Conservation (phyloP, 2,797 vertebrate species). For the Thamnophis elegans region DNA sequence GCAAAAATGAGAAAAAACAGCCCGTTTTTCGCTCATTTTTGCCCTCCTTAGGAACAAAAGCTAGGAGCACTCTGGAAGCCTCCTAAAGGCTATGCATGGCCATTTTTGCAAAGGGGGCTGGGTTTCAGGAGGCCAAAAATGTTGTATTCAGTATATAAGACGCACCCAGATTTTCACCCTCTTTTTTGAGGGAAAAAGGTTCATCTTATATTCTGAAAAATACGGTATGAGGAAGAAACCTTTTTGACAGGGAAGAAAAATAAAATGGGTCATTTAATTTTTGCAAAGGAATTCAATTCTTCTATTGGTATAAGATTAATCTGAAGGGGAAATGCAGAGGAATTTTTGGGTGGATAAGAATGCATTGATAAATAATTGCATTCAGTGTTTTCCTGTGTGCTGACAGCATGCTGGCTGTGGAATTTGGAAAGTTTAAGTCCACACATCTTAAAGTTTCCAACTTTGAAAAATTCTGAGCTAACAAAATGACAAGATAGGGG, state of each 20-base stretch:
- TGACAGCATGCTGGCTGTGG: not conserved
- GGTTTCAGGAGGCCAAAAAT: too few species aligned
- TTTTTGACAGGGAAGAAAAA: not conserved
- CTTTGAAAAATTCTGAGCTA: not conserved
- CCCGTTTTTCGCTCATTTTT: too few species aligned
- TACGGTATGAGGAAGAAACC: not conserved
- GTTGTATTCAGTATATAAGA: too few species aligned
- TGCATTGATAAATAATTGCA: not conserved
- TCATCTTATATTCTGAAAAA: too few species aligned
- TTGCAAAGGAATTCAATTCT: not conserved
- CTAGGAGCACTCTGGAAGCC: too few species aligned
- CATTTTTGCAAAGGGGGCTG: too few species aligned
- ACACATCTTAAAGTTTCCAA: not conserved
- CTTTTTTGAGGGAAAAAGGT: too few species aligned
- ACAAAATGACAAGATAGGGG: not conserved
- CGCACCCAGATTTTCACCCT: too few species aligned
- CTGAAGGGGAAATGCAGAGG: not conserved
- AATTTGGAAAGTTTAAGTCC: not conserved
- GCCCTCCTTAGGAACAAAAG: too few species aligned
- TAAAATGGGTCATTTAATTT: not conserved
- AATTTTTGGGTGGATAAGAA: not conserved
- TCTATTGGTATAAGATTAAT: not conserved
- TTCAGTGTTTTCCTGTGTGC: not conserved
- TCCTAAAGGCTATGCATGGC: too few species aligned
- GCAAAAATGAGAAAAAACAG: too few species aligned